phyloP scores from a whole-genome alignment of 2,113 vertebrate genomes.

The Mustelus asterias region DNA sequence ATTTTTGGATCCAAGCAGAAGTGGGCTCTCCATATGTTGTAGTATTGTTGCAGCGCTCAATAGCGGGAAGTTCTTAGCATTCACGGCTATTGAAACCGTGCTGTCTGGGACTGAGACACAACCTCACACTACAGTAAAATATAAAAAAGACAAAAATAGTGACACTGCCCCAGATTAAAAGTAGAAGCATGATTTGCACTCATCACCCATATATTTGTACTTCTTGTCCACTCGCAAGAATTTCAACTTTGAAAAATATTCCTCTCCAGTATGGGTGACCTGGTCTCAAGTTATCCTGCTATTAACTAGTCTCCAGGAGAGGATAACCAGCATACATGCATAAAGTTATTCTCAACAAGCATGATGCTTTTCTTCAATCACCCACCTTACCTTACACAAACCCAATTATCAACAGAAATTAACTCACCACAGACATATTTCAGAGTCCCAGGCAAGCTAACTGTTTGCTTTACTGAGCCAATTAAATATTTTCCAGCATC shows the following conservation, averaged over 20 bases:
- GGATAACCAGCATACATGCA: neutral
- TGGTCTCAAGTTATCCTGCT: neutral
- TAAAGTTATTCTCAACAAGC: no score
- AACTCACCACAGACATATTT: neutral
- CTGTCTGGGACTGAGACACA: neutral
- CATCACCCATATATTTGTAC: neutral
- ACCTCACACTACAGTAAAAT: neutral
- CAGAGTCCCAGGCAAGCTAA: neutral
- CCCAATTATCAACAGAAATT: neutral
- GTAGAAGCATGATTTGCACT: neutral
- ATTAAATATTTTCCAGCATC: neutral
- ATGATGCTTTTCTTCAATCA: neutral
- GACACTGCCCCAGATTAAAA: neutral
- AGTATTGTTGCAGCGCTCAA: neutral
- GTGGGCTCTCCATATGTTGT: neutral
- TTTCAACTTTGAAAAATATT: neutral
- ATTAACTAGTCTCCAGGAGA: neutral
- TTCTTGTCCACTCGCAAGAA: neutral
- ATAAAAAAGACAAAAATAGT: neutral
- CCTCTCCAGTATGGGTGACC: neutral
- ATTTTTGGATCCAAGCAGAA: neutral
- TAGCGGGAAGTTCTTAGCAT: neutral
- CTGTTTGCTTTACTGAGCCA: neutral
- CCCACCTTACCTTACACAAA: neutral
- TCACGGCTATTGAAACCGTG: neutral